A percentile compares a stretch with the other conserved stretches of the same genome.
phyloP scores from a whole-genome alignment of 2,888 invertebrate species.

The Orthosia cruda region DNA sequence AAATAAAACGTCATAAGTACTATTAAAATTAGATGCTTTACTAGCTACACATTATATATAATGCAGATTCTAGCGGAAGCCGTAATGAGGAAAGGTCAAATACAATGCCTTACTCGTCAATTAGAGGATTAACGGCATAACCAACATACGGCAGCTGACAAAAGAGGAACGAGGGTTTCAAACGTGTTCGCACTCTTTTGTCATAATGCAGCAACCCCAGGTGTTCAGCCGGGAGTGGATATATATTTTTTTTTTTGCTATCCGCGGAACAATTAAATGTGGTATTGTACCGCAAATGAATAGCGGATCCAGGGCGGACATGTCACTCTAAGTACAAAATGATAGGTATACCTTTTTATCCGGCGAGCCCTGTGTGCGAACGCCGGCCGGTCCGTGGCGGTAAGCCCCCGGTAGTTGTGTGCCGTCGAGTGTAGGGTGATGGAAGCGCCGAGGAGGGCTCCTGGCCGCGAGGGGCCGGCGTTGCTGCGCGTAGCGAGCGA shows the following conservation, averaged over 20 bases:
- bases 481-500: constrained; percentile 87
- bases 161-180: constrained; percentile 67
- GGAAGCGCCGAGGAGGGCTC: constrained; percentile 88
- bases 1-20: constrained; percentile 29
- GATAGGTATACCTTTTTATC: constrained; percentile 86
- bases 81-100: constrained; percentile 85
- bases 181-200: constrained; percentile 69
- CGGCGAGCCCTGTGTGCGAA: constrained; percentile 87
- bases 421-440: constrained; percentile 78
- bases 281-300: constrained; percentile 78
- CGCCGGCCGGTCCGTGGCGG: constrained; percentile 85
- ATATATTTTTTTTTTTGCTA: constrained; percentile 71
- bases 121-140: constrained; percentile 78
- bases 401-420: constrained; percentile 80
- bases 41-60: constrained; percentile 41
- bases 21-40: constrained; percentile 41
- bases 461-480: constrained; percentile 91
- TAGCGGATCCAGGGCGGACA: constrained; percentile 80
- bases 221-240: constrained; percentile 62
- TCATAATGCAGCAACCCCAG: constrained; percentile 80
- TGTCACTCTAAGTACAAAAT: constrained; percentile 75
- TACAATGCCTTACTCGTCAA: constrained; percentile 76
- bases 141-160: constrained; percentile 71
- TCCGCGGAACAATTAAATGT: constrained; percentile 74
- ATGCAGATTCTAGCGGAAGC: constrained; percentile 76